Percentiles rank a stretch among this genome's conserved stretches.
These are phyloP conservation scores for Mesoligia furuncula DNA, from an alignment of 2,888 invertebrate genomes.

Conservation along the genomic window DNA sequence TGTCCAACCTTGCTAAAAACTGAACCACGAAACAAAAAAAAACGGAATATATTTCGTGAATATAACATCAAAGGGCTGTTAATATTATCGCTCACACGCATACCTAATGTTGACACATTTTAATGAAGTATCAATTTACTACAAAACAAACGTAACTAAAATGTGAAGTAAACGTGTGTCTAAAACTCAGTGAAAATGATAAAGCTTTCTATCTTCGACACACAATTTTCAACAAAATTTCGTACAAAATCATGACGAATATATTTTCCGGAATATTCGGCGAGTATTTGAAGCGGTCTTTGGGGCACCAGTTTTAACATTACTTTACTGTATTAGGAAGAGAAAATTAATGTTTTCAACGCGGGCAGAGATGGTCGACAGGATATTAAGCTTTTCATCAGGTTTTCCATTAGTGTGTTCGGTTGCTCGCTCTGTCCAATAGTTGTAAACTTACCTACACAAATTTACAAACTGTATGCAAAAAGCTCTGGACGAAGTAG, in stretches of 20 bases:
- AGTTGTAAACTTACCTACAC: constrained; percentile 61
- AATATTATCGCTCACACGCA: not conserved
- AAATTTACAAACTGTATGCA: constrained; percentile 69
- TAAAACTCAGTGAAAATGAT: not conserved
- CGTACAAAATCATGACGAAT: constrained; percentile 19
- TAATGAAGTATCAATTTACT: constrained; percentile 23
- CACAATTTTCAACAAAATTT: constrained; percentile 23
- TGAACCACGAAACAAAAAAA: not conserved
- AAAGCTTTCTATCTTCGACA: constrained; percentile 12
- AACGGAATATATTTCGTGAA: not conserved
- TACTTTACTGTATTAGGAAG: constrained; percentile 70
- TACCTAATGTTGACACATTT: not conserved
- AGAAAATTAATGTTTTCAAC: constrained; percentile 84
- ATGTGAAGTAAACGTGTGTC: not conserved
- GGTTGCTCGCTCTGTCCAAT: constrained; percentile 62
- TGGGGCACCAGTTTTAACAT: constrained; percentile 62
- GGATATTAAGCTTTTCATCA: constrained; percentile 85
- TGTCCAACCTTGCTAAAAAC: not conserved
- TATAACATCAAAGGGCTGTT: not conserved
- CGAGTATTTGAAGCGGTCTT: constrained; percentile 52
- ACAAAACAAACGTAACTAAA: not conserved
- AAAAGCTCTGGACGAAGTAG: constrained; percentile 59
- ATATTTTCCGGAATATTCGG: constrained; percentile 23
- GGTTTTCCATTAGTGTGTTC: constrained; percentile 74
- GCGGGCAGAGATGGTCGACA: constrained; percentile 74